Base-by-base conservation (phyloP, 2,113 vertebrate genomes). In the Phylloscopus trochilus region DNA sequence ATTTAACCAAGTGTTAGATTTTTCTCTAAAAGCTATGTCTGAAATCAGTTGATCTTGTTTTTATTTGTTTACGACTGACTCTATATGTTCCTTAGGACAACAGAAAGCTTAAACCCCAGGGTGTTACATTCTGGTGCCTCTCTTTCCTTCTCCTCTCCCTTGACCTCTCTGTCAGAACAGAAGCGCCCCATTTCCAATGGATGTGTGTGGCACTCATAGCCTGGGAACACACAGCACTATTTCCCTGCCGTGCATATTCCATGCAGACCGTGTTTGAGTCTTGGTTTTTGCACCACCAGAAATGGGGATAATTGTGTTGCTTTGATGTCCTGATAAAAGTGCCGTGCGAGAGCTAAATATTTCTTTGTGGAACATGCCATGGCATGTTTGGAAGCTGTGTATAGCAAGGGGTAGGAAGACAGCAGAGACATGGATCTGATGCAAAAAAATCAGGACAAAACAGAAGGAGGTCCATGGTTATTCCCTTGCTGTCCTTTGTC, bases 271-370 rank as follows among this genome's bases (percentile, higher is more conserved):
- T 74, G 55, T 63, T 5, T 63, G 33, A 37, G 64, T 39, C 79
- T 52, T 67, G 56, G 35, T 44, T 92, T 96, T 89, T 1, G 0
- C 58, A 79, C 58, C n/a, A 78, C 15, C 3, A n/a, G 4, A 78
- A 94, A 90, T 30, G 52, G 56, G 83, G 64, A 90, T 95, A 88
- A 81, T 81, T 92, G 77, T 63, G 63, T 70, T 6, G 8, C 82
- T 88, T 92, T 92, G 72, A 81, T 56, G 90, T 70, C 18, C 55
- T 68, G 73, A 93, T 90, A 81, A 83, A 94, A 90, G 85, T 90
- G 37, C 64, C 84, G 80, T 86, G 68, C 86, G 79, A 90, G 44
- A 94, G 63, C 59, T 93, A 81, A 90, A 88, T 56, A 81, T 90
- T 96, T 92, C 73, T 89, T 94, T 77, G 84, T 83, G 92, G 68